phyloP scores from a whole-genome alignment of 2,888 invertebrate genomes.

The Drosophila pegasa region DNA sequence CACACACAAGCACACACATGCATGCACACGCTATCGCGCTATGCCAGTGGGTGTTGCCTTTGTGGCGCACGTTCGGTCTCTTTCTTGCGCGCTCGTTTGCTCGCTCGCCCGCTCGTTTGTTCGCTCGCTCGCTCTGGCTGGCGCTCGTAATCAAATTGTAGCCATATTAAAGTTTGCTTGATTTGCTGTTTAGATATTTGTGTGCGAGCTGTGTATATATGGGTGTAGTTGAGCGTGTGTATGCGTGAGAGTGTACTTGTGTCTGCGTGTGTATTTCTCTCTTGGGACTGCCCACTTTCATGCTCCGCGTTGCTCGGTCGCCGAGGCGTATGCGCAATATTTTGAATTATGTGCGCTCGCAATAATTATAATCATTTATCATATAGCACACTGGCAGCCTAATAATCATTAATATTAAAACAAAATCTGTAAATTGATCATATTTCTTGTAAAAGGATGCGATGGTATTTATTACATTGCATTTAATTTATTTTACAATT shows the following conservation, averaged over 20 bases:
- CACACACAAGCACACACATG: constrained; percentile 8
- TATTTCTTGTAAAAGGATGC: constrained; percentile 27
- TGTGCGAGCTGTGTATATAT: constrained; percentile 19
- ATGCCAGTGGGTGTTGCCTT: constrained; percentile 75
- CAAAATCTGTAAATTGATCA: constrained; percentile 50
- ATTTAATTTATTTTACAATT: constrained; percentile 39
- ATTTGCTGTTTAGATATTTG: constrained; percentile 76
- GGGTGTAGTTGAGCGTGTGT: constrained; percentile 19
- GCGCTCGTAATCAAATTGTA: constrained; percentile 64
- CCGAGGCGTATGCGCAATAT: constrained; percentile 70
- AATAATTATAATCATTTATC: constrained; percentile 62
- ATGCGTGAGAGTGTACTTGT: constrained; percentile 19
- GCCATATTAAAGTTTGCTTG: constrained; percentile 80
- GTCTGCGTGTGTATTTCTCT: constrained; percentile 42
- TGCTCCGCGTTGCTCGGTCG: constrained; percentile 40
- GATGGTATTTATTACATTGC: constrained; percentile 54
- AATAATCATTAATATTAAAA: constrained; percentile 46
- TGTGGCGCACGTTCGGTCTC: constrained; percentile 27
- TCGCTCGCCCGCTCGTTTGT: constrained; percentile 1
- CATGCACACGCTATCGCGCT: constrained; percentile 45
- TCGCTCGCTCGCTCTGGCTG: constrained; percentile 28
- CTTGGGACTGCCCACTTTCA: constrained; percentile 81
- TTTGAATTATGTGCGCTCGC: constrained; percentile 40
- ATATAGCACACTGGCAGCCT: constrained; percentile 9
- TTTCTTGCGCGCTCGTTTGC: not conserved